Conservation (phyloP, 1,140 invertebrate genomes). For the Pseudomyrmex pallidus region DNA sequence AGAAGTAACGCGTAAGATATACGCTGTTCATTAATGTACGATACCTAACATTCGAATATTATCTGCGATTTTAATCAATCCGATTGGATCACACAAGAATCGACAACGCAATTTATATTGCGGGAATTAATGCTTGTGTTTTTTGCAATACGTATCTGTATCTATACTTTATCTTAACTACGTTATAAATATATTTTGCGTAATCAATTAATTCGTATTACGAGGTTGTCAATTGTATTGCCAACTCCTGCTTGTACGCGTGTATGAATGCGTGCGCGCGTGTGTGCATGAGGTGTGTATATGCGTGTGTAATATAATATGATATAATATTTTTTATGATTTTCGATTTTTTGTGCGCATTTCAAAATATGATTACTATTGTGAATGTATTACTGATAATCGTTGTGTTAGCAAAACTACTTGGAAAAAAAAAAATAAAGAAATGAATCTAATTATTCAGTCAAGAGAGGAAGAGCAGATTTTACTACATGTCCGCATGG, state of each 20-base stretch:
- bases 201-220: constrained; percentile 19
- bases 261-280: not conserved
- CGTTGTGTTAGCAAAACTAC: constrained; percentile 77
- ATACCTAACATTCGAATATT: constrained; percentile 33
- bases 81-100: not conserved
- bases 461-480: constrained; percentile 7
- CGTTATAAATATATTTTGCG: not conserved
- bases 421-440: constrained; percentile 81
- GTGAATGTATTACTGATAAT: constrained; percentile 77
- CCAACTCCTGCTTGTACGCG: constrained; percentile 18
- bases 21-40: constrained; percentile 59
- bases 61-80: constrained; percentile 49
- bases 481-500: constrained; percentile 5
- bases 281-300: constrained; percentile 25
- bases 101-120: not conserved
- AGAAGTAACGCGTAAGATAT: constrained; percentile 55
- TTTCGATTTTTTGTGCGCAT: constrained; percentile 76
- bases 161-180: not conserved
- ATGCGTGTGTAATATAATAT: too few species aligned
- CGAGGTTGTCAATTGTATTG: not conserved
- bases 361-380: constrained; percentile 76
- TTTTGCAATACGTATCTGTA: not conserved
- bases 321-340: constrained; percentile 70
- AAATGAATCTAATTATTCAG: constrained; percentile 80
- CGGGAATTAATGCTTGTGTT: constrained; percentile 5